phyloP scores from a whole-genome alignment of 2,797 vertebrate species.

The Protosalanx chinensis region DNA sequence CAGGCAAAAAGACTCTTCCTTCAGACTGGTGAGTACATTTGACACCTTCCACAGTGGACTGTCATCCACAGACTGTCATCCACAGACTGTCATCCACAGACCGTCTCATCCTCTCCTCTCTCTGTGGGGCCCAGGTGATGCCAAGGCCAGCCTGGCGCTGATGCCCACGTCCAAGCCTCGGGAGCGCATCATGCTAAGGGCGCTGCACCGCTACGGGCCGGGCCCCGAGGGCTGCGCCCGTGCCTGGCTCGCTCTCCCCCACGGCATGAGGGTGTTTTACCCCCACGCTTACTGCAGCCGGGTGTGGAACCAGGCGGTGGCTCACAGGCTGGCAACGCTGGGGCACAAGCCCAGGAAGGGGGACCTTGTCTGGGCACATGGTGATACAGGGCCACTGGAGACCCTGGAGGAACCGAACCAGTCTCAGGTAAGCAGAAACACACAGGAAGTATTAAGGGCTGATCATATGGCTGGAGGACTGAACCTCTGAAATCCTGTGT shows the following conservation, averaged over 20 bases:
- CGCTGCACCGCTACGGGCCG: slow-evolving; percentile 85
- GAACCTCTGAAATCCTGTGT: background rate
- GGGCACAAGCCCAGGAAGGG: slow-evolving; percentile 78
- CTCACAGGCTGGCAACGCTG: slow-evolving; percentile 78
- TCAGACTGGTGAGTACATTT: slow-evolving; percentile 77
- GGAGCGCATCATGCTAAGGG: slow-evolving; percentile 86
- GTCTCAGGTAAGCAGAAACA: slow-evolving; percentile 47
- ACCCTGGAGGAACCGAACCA: slow-evolving; percentile 33
- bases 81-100: background rate
- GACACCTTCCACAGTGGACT: background rate
- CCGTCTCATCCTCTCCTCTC: background rate
- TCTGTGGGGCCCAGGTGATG: slow-evolving; percentile 73
- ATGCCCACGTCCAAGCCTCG: slow-evolving; percentile 88
- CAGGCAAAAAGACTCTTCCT: slow-evolving; percentile 88
- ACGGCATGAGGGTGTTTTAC: slow-evolving; percentile 90
- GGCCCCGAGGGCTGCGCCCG: slow-evolving; percentile 79
- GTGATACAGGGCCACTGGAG: slow-evolving; percentile 55
- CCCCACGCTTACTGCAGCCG: slow-evolving; percentile 87
- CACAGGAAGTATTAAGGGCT: too few relatives aligned
- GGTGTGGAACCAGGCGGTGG: slow-evolving; percentile 88
- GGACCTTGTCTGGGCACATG: slow-evolving; percentile 79
- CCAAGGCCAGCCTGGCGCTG: slow-evolving; percentile 82
- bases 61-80: background rate
- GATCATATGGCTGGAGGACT: too few relatives aligned
- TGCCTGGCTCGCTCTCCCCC: slow-evolving; percentile 92